These are phyloP conservation scores for Nothobranchius kuhntae DNA, from an alignment of 2,113 vertebrate species.

Conservation along the genomic window DNA sequence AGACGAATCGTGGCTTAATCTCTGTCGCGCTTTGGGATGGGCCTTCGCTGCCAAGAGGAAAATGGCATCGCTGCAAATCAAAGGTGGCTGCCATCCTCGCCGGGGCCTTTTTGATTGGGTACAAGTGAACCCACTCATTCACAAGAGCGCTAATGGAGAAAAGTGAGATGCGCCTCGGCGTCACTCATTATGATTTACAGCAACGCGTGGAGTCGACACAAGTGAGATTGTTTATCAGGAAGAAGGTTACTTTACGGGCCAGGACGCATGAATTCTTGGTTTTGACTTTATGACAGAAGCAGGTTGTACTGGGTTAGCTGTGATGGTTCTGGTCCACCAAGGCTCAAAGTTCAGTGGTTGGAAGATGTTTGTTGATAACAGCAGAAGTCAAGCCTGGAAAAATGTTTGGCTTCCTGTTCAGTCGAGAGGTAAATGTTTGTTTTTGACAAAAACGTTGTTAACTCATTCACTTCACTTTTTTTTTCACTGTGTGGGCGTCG, in stretches of 20 bases:
- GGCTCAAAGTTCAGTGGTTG: no score
- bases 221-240: slow-evolving; percentile 14
- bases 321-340: no score
- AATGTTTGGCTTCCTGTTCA: no score
- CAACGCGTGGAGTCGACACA: neutral
- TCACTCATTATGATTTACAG: slow-evolving; percentile 53
- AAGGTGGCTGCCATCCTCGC: slow-evolving; percentile 55
- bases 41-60: slow-evolving; percentile 42
- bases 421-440: no score
- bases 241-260: slow-evolving; percentile 2
- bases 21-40: slow-evolving; percentile 52
- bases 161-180: slow-evolving; percentile 34
- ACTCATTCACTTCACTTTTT: no score
- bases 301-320: neutral
- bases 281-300: neutral
- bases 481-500: no score
- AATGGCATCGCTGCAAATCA: slow-evolving; percentile 61
- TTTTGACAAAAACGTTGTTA: no score
- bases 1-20: slow-evolving; percentile 54
- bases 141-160: slow-evolving; percentile 56
- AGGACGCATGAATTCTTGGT: neutral
- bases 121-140: slow-evolving; percentile 51
- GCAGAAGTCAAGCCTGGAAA: no score
- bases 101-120: slow-evolving; percentile 59
- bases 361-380: no score